These are phyloP conservation scores for Rallus crepitans DNA, from an alignment of 2,797 vertebrate species.

Conservation along the genomic window DNA sequence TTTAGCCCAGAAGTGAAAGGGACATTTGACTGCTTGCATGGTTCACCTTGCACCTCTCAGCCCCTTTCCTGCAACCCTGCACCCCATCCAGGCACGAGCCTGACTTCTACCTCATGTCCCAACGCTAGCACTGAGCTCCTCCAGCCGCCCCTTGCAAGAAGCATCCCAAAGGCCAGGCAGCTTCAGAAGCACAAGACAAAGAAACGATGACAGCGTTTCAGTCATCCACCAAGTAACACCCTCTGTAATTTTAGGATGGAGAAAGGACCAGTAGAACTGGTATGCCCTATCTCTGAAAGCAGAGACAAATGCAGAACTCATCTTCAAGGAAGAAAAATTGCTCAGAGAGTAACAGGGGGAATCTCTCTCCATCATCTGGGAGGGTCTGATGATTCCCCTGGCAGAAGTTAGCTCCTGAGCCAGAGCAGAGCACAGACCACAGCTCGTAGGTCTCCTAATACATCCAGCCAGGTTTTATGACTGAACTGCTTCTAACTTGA, in stretches of 20 bases:
- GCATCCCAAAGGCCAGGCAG: not conserved
- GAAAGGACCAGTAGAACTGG: conserved; percentile 35
- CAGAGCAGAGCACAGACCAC: not conserved
- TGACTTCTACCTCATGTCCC: not conserved
- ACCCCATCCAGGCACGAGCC: not conserved
- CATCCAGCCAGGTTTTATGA: not conserved
- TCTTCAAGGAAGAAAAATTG: not conserved
- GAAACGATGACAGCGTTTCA: not conserved
- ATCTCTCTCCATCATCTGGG: not conserved
- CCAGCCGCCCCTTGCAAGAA: not conserved
- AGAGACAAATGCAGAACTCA: not conserved
- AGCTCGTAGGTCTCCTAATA: not conserved
- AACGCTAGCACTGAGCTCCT: not conserved
- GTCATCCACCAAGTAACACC: not conserved
- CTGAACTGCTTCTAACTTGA: not conserved
- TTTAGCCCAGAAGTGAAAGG: not conserved
- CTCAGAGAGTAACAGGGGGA: not conserved
- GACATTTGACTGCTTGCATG: not conserved
- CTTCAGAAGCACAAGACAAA: not conserved
- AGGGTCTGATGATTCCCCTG: not conserved
- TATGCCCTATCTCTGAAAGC: not conserved
- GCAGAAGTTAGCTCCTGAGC: not conserved
- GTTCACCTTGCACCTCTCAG: not conserved
- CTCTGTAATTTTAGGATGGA: not conserved
- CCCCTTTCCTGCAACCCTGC: not conserved